phyloP scores from a whole-genome alignment of 2,113 vertebrate genomes.

The Lota lota region DNA sequence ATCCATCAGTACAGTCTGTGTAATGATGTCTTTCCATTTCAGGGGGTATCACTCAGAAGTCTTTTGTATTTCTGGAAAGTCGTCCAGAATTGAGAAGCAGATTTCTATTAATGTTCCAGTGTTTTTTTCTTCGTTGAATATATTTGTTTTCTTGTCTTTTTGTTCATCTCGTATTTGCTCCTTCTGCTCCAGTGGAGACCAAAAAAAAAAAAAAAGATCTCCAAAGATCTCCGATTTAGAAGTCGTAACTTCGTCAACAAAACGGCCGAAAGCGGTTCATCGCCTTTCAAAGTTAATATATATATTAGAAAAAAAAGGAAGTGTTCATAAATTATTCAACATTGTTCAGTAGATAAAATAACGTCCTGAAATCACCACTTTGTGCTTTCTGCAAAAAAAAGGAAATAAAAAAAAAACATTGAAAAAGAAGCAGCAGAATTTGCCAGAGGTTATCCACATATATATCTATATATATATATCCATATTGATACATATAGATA shows the following conservation, averaged over 20 bases:
- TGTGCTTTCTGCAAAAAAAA: conserved; percentile 74
- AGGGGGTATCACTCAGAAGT: conserved; percentile 32
- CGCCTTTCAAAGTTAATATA: conserved; percentile 59
- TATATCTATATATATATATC: conserved; percentile 9
- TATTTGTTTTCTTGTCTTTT: background rate
- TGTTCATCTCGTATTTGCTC: conserved; percentile 52
- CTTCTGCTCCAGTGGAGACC: conserved; percentile 51
- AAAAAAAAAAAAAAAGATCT: conserved; percentile 5
- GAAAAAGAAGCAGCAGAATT: conserved; percentile 76
- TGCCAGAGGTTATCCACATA: conserved; percentile 68
- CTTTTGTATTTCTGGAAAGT: conserved; percentile 34
- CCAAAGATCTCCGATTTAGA: conserved; percentile 43
- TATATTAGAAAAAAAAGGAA: conserved; percentile 50
- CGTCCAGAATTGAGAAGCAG: conserved; percentile 24
- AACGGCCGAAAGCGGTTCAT: conserved; percentile 49
- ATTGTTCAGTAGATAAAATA: conserved; percentile 74
- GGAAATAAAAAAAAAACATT: conserved; percentile 42
- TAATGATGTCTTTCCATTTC: conserved; percentile 34
- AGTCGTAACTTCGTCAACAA: conserved; percentile 36
- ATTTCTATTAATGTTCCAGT: conserved; percentile 52
- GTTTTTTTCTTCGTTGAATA: conserved; percentile 41
- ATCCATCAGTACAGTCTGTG: conserved; percentile 27
- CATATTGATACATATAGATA: conserved; percentile 27
- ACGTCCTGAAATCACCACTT: conserved; percentile 67
- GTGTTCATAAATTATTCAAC: conserved; percentile 73